A percentile compares a stretch with the other conserved stretches of the same genome.
These are phyloP conservation scores for Eciton burchellii DNA, from an alignment of 1,140 invertebrate genomes.

Conservation along the genomic window DNA sequence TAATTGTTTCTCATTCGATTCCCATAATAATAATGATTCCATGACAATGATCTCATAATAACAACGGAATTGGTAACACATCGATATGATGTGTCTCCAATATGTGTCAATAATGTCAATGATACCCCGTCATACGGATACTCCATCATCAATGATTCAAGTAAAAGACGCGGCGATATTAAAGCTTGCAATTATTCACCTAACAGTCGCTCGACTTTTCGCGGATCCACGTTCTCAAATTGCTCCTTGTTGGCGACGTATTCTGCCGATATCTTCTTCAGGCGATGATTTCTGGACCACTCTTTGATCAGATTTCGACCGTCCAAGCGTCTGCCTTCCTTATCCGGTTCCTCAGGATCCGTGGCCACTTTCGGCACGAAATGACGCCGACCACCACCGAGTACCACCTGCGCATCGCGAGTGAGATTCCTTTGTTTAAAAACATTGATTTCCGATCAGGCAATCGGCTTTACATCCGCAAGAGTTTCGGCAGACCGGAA, in stretches of 20 bases:
- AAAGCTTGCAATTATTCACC: conserved; percentile 82
- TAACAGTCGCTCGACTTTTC: conserved; percentile 90
- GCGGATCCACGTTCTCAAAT: conserved; percentile 87
- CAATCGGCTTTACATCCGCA: too few species aligned
- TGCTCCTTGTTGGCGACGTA: conserved; percentile 89
- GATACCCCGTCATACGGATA: too few species aligned
- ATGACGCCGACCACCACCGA: conserved; percentile 91
- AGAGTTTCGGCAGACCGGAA: not conserved
- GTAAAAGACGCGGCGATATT: not conserved
- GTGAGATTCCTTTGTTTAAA: conserved; percentile 15
- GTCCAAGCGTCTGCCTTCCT: conserved; percentile 88
- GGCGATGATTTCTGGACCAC: conserved; percentile 88
- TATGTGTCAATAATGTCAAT: not conserved
- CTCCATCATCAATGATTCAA: not conserved
- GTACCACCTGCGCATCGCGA: conserved; percentile 86
- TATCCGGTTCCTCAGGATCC: conserved; percentile 87
- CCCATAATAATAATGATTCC: too few species aligned
- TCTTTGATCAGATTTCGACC: conserved; percentile 91
- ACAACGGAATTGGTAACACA: not conserved
- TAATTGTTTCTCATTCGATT: not conserved
- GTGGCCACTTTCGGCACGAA: conserved; percentile 88
- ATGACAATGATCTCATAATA: conserved; percentile 15
- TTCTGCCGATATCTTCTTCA: conserved; percentile 85
- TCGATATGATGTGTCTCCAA: not conserved
- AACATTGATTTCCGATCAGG: too few species aligned